A percentile compares a stretch with the other conserved stretches of the same genome.
Conservation (phyloP, 64 coral and sea anemone genomes). For the Acropora yongei region DNA sequence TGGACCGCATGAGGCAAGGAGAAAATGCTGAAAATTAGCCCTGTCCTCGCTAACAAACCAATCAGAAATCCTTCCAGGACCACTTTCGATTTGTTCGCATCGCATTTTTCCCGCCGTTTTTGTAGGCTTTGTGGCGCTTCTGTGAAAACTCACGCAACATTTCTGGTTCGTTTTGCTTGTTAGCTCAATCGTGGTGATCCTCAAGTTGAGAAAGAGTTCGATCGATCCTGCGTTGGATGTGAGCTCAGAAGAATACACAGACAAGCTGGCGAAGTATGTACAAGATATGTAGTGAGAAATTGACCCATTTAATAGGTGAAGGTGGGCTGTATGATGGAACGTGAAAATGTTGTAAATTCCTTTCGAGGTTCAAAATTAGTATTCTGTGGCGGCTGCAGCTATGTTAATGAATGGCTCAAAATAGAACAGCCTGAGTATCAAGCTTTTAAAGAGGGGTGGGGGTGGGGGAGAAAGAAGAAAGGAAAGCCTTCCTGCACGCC, state of each 20-base stretch:
- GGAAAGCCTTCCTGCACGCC: too few species aligned
- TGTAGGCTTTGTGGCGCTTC: too few species aligned
- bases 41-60: neutral
- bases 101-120: neutral
- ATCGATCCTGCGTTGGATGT: conserved; percentile 90
- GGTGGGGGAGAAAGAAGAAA: too few species aligned
- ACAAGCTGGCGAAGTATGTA: conserved; percentile 82
- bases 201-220: conserved; percentile 67
- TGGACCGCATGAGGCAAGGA: too few species aligned
- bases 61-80: neutral
- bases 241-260: conserved; percentile 87
- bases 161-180: neutral
- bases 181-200: conserved; percentile 92
- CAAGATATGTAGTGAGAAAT: neutral
- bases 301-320: too few species aligned
- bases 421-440: too few species aligned
- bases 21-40: neutral
- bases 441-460: too few species aligned
- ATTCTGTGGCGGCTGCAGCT: too few species aligned
- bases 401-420: too few species aligned
- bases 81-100: neutral
- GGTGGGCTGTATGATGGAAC: too few species aligned
- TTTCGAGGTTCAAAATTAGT: too few species aligned
- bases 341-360: too few species aligned
- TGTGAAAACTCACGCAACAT: neutral